Conservation (phyloP, 30 jellyfish, hydroid and myxozoan genomes). For the Pseudorhiza aurosa region DNA sequence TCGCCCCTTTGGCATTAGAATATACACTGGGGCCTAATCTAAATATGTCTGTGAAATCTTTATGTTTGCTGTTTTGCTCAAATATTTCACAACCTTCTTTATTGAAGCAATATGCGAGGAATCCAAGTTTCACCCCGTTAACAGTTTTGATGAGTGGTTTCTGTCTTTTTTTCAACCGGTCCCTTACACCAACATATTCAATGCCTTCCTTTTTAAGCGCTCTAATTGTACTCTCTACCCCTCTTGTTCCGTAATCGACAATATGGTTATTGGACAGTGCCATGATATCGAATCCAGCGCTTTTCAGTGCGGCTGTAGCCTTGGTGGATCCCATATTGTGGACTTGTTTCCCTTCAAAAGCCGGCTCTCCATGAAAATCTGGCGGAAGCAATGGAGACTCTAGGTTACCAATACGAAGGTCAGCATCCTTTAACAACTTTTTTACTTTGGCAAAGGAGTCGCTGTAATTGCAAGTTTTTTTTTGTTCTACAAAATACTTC, state of each 20-base stretch:
- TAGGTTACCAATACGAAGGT: conserved; percentile 40
- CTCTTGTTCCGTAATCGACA: conserved; percentile 61
- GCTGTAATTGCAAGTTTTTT: conserved; percentile 40
- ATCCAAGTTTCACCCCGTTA: conserved; percentile 67
- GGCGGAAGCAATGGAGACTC: conserved; percentile 38
- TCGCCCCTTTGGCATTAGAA: not conserved
- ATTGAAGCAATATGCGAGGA: conserved; percentile 68
- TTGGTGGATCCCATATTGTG: conserved; percentile 41
- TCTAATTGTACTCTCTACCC: conserved; percentile 28
- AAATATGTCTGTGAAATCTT: not conserved
- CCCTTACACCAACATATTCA: conserved; percentile 56
- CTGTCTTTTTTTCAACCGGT: conserved; percentile 7
- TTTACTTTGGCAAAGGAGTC: conserved; percentile 25
- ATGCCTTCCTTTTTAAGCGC: conserved; percentile 40
- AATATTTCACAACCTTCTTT: conserved; percentile 41
- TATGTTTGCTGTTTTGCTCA: not conserved
- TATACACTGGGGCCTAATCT: conserved; percentile 31
- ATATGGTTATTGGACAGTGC: conserved; percentile 69
- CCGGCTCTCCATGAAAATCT: not conserved
- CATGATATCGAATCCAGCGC: conserved; percentile 64
- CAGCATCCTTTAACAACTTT: conserved; percentile 30
- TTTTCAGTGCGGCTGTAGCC: conserved; percentile 54
- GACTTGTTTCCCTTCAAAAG: not conserved
- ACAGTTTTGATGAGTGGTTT: conserved; percentile 63
- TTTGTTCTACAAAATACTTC: conserved; percentile 26